phyloP scores from a whole-genome alignment of 2,888 invertebrate genomes.

The Troides helena region DNA sequence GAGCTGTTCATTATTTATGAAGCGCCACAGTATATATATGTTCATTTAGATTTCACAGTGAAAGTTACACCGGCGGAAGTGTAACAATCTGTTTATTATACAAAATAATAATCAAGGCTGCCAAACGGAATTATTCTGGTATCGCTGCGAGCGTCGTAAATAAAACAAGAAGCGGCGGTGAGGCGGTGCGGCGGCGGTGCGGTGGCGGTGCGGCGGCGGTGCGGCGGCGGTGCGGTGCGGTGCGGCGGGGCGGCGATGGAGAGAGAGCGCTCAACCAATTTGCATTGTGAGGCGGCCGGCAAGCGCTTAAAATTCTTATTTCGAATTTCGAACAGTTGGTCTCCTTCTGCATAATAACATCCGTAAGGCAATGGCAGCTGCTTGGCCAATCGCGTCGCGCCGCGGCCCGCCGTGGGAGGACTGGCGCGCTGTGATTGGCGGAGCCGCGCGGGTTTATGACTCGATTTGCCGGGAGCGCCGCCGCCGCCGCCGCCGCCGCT shows the following conservation, averaged over 20 bases:
- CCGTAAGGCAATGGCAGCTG: slow-evolving; percentile 78
- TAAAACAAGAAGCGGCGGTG: slow-evolving; percentile 36
- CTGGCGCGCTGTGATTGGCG: slow-evolving; percentile 62
- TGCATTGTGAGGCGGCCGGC: slow-evolving; percentile 73
- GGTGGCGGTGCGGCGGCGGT: slow-evolving; percentile 32
- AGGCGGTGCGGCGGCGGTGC: no score
- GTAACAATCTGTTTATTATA: slow-evolving; percentile 46
- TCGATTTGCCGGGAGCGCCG: slow-evolving; percentile 74
- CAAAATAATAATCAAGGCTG: slow-evolving; percentile 38
- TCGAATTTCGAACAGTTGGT: slow-evolving; percentile 71
- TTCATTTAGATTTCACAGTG: no score
- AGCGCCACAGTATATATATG: no score
- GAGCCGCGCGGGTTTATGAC: slow-evolving; percentile 66
- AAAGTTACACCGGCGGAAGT: no score
- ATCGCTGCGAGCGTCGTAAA: slow-evolving; percentile 36
- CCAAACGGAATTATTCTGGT: slow-evolving; percentile 56
- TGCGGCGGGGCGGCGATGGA: slow-evolving; percentile 27
- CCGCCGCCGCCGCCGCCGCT: slow-evolving; percentile 49
- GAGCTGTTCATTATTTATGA: no score
- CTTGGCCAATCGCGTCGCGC: slow-evolving; percentile 73
- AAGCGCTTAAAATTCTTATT: slow-evolving; percentile 77
- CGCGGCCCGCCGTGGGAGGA: slow-evolving; percentile 71
- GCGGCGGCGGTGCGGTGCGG: slow-evolving; percentile 36
- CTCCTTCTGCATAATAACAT: slow-evolving; percentile 78
- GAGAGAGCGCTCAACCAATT: slow-evolving; percentile 71